A percentile compares a stretch with the other conserved stretches of the same genome.
Conservation (phyloP, 2,113 vertebrate genomes). For the Monopterus albus region DNA sequence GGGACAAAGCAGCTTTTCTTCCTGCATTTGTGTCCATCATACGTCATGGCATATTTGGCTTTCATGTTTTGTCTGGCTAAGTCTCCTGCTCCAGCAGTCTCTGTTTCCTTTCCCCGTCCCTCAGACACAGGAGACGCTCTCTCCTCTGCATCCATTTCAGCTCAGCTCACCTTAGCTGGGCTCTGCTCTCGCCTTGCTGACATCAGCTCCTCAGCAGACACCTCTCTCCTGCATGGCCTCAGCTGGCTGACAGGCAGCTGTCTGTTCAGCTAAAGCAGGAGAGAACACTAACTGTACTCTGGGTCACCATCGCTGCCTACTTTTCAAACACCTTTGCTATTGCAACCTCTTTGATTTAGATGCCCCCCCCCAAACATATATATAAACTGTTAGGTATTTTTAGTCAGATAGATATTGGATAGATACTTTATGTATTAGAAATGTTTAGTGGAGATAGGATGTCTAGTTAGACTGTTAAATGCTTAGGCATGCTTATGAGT, state of each 20-base stretch:
- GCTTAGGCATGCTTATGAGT: no score
- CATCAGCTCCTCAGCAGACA: conserved; percentile 69
- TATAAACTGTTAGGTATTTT: no score
- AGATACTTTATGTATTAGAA: no score
- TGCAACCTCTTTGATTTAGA: conserved; percentile 35
- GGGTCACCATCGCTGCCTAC: conserved; percentile 53
- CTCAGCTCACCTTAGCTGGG: conserved; percentile 57
- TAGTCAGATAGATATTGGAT: no score
- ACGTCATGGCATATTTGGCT: conserved; percentile 80
- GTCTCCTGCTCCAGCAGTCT: conserved; percentile 80
- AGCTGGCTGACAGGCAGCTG: conserved; percentile 80
- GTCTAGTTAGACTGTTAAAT: no score
- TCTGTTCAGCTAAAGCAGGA: conserved; percentile 63
- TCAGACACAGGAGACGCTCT: conserved; percentile 72
- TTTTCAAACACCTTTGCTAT: conserved; percentile 58
- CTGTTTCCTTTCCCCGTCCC: conserved; percentile 74
- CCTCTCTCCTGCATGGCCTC: conserved; percentile 65
- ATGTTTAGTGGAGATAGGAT: no score
- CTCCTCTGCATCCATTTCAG: conserved; percentile 68
- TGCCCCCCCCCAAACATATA: no score
- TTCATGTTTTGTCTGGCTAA: conserved; percentile 82
- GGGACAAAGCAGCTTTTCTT: conserved; percentile 56
- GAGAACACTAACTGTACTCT: conserved; percentile 57
- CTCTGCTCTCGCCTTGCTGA: conserved; percentile 72
- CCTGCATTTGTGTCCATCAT: conserved; percentile 78